Conservation (phyloP, 1,140 invertebrate species). For the Pogonus chalceus region DNA sequence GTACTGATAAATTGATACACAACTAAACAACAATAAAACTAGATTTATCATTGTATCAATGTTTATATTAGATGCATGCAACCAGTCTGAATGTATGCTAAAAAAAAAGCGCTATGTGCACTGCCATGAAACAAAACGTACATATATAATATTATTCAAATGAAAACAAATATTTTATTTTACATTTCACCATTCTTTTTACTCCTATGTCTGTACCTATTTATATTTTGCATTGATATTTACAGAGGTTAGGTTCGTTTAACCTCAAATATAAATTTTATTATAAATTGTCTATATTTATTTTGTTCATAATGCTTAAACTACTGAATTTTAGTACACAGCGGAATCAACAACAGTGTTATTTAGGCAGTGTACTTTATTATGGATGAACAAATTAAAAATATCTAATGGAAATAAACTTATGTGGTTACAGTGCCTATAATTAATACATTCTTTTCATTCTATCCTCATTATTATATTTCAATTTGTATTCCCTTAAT, state of each 20-base stretch:
- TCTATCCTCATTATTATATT: too few species aligned
- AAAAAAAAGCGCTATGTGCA: slow-evolving; percentile 18
- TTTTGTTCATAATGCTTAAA: background rate
- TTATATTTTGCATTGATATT: background rate
- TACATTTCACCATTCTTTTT: background rate
- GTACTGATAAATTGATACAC: slow-evolving; percentile 7
- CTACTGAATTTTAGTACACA: background rate
- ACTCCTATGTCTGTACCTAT: background rate
- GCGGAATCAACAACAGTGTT: background rate
- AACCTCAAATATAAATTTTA: background rate
- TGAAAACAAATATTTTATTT: slow-evolving; percentile 2
- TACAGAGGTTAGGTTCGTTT: background rate
- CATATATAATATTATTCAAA: too few species aligned
- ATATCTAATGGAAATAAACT: slow-evolving; percentile 5
- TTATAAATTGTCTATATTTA: background rate
- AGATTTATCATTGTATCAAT: slow-evolving; percentile 15
- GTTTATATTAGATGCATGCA: slow-evolving; percentile 13
- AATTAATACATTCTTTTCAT: too few species aligned
- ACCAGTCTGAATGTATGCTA: slow-evolving; percentile 14
- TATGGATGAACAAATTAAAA: background rate
- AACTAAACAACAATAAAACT: slow-evolving; percentile 14
- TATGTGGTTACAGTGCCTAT: slow-evolving; percentile 4
- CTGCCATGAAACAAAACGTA: slow-evolving; percentile 12
- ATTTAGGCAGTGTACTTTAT: slow-evolving; percentile 1
- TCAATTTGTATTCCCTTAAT: too few species aligned